Evolutionary conservation across 2,797 vertebrate genomes (phyloP).

Genomic region (Chelmon rostratus): DNA sequence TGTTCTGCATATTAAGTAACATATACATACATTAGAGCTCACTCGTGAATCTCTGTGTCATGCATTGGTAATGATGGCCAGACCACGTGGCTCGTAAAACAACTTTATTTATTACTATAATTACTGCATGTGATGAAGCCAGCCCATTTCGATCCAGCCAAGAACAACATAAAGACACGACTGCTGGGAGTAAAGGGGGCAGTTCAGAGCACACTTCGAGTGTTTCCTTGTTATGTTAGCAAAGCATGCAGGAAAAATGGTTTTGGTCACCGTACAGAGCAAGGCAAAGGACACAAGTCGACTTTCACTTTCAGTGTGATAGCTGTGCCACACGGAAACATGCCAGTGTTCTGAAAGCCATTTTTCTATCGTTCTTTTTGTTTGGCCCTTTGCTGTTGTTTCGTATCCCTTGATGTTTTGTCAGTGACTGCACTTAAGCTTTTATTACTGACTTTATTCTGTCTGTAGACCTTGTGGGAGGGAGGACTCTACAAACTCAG

Average conservation of each 20-base stretch:
- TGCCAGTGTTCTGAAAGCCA: background rate
- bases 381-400: background rate
- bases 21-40: background rate
- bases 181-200: no score
- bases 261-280: background rate
- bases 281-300: background rate
- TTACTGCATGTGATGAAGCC: background rate
- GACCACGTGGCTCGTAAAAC: no score
- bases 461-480: conserved; percentile 95
- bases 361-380: background rate
- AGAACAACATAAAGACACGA: background rate
- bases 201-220: background rate
- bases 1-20: background rate
- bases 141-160: background rate
- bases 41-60: background rate
- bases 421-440: background rate
- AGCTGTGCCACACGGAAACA: background rate
- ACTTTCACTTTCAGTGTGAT: background rate
- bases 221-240: background rate
- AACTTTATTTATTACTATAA: background rate
- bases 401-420: background rate
- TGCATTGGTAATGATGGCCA: background rate
- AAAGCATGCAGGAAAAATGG: background rate
- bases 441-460: background rate
- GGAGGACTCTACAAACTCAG: conserved; percentile 97